Conservation (phyloP, 2,888 invertebrate species). For the Morinoia aosen region DNA sequence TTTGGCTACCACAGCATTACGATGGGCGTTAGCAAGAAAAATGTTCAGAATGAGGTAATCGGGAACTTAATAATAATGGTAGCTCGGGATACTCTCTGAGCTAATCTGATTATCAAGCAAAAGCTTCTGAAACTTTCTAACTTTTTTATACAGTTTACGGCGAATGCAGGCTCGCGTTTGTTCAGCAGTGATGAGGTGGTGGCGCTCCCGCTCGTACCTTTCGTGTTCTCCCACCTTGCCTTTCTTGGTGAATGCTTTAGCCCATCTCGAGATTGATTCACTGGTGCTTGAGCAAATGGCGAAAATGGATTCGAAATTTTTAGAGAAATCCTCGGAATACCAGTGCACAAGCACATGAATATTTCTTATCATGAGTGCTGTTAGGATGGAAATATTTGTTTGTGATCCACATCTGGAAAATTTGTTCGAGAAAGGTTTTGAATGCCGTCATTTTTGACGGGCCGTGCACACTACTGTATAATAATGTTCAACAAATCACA, state of each 20-base stretch:
- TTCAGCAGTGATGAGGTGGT: background rate
- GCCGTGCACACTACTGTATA: no score
- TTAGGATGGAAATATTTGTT: no score
- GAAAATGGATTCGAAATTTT: background rate
- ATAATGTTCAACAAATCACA: no score
- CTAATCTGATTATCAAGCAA: background rate
- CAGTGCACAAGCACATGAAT: no score
- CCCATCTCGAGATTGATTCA: background rate
- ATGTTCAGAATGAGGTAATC: background rate
- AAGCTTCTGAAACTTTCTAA: background rate
- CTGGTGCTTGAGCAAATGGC: background rate
- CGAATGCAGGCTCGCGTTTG: background rate
- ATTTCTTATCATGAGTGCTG: no score
- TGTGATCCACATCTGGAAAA: no score
- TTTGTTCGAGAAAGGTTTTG: no score
- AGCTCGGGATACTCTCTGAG: background rate
- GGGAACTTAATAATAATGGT: background rate
- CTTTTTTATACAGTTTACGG: background rate
- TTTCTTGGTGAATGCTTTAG: background rate
- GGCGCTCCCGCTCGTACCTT: background rate
- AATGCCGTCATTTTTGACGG: no score
- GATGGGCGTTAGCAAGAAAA: background rate
- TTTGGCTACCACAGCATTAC: background rate
- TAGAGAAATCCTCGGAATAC: background rate
- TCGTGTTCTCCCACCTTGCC: background rate